Conservation (phyloP, 2,797 vertebrate species). For the Brachymystax lenok region DNA sequence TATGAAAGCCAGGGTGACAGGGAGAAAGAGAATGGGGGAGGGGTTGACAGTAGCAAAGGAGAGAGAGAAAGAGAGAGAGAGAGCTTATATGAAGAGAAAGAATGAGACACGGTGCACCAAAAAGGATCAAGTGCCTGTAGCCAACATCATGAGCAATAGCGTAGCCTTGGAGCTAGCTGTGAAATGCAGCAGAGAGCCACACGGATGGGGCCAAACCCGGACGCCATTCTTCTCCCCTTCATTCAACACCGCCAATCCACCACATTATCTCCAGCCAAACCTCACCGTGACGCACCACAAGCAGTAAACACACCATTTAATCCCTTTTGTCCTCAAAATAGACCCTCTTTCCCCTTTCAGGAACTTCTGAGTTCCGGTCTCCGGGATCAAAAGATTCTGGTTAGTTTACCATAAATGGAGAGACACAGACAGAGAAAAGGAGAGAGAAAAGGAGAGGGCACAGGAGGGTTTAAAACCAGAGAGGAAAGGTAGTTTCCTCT, state of each 20-base stretch:
- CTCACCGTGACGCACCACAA: not conserved
- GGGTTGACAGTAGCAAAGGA: slow-evolving; percentile 36
- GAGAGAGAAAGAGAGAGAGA: slow-evolving; percentile 32
- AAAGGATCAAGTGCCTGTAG: not conserved
- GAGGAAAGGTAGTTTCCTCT: slow-evolving; percentile 51
- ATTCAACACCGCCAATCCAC: not conserved
- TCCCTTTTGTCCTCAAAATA: slow-evolving; percentile 57
- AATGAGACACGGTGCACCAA: slow-evolving; percentile 3
- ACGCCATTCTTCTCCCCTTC: not conserved
- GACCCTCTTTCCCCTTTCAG: slow-evolving; percentile 53
- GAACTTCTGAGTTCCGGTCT: slow-evolving; percentile 37
- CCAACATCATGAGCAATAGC: not conserved
- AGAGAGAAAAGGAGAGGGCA: slow-evolving; percentile 42
- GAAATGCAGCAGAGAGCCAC: not conserved
- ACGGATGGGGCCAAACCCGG: not conserved
- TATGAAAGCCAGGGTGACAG: slow-evolving; percentile 42
- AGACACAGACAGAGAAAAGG: slow-evolving; percentile 36
- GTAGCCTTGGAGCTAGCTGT: not conserved
- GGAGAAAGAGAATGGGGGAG: not conserved
- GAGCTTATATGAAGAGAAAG: not conserved
- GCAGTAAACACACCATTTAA: not conserved
- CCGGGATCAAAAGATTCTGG: slow-evolving; percentile 54
- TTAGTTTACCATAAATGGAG: slow-evolving; percentile 57
- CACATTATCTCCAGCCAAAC: not conserved
- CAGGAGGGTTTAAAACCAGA: slow-evolving; percentile 62